Conservation (phyloP, 2,888 invertebrate genomes). For the Drosophila mettleri region DNA sequence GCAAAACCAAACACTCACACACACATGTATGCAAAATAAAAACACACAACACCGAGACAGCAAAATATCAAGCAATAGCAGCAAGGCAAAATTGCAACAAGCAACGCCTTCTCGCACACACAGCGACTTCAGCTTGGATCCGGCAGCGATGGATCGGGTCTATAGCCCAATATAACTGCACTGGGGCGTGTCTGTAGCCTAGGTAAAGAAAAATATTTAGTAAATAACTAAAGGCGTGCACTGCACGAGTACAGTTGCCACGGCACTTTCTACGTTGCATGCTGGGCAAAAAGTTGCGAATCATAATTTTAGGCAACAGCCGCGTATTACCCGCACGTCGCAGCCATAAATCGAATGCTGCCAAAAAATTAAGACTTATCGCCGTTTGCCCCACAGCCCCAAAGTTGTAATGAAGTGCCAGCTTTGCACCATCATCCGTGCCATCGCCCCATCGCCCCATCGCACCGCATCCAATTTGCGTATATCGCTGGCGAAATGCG, state of each 20-base stretch:
- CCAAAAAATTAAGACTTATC: constrained; percentile 80
- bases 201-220: constrained; percentile 55
- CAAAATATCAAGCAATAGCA: constrained; percentile 77
- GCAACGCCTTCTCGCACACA: constrained; percentile 53
- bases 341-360: constrained; percentile 80
- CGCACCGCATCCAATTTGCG: constrained; percentile 62
- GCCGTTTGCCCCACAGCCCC: constrained; percentile 42
- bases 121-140: constrained; percentile 15
- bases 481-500: constrained; percentile 48
- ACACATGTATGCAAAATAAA: constrained; percentile 58
- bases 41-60: constrained; percentile 70
- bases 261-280: constrained; percentile 5
- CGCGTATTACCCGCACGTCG: constrained; percentile 83
- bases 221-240: constrained; percentile 46
- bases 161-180: constrained; percentile 24
- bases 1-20: constrained; percentile 46
- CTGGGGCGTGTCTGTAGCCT: constrained; percentile 50
- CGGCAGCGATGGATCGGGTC: constrained; percentile 27
- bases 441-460: constrained; percentile 6
- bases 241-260: constrained; percentile 33
- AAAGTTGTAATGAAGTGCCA: constrained; percentile 73
- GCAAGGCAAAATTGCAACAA: constrained; percentile 66
- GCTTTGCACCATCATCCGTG: constrained; percentile 28
- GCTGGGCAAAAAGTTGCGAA: constrained; percentile 11
- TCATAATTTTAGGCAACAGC: constrained; percentile 49